phyloP scores from a whole-genome alignment of 2,797 vertebrate genomes.

The Hypotaenidia okinawae region DNA sequence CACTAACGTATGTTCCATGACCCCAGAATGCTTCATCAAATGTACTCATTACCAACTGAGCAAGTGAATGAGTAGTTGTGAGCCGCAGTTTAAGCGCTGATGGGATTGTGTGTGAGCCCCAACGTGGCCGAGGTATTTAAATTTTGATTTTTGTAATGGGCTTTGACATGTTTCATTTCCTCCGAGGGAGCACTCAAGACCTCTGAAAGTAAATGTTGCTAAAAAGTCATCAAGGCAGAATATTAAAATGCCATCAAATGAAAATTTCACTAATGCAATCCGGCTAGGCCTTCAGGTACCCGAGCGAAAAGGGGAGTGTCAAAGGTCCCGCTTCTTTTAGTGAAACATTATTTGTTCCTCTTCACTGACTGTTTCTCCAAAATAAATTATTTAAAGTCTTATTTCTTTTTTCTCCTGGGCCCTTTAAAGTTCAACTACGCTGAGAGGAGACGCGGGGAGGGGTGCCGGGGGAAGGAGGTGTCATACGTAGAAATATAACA shows the following conservation, averaged over 20 bases:
- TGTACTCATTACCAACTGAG: conserved; percentile 97
- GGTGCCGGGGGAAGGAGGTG: conserved; percentile 3
- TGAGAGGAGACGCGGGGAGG: conserved; percentile 27
- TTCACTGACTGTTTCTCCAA: conserved; percentile 94
- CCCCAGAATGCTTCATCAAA: conserved; percentile 99
- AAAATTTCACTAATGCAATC: conserved; percentile 99
- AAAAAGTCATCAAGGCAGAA: conserved; percentile 99
- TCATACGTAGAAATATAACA: conserved; percentile 41
- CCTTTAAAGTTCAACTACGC: conserved; percentile 87
- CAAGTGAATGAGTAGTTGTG: conserved; percentile 97
- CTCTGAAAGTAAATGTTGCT: conserved; percentile 99
- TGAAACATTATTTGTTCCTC: conserved; percentile 99
- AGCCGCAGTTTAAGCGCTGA: conserved; percentile 90
- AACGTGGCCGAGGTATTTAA: conserved; percentile 99
- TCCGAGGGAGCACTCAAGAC: conserved; percentile 96
- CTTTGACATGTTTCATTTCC: conserved; percentile 99
- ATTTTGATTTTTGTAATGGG: conserved; percentile 99
- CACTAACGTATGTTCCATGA: conserved; percentile 97
- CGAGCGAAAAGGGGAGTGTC: conserved; percentile 85
- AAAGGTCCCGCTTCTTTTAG: conserved; percentile 92
- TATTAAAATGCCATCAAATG: conserved; percentile 99
- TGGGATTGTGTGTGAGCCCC: conserved; percentile 96
- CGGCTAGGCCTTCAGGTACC: conserved; percentile 95
- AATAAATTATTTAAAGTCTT: conserved; percentile 90
- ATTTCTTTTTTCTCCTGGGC: conserved; percentile 87